phyloP scores from a whole-genome alignment of 2,888 invertebrate species.

The Ypsolopha sequella region DNA sequence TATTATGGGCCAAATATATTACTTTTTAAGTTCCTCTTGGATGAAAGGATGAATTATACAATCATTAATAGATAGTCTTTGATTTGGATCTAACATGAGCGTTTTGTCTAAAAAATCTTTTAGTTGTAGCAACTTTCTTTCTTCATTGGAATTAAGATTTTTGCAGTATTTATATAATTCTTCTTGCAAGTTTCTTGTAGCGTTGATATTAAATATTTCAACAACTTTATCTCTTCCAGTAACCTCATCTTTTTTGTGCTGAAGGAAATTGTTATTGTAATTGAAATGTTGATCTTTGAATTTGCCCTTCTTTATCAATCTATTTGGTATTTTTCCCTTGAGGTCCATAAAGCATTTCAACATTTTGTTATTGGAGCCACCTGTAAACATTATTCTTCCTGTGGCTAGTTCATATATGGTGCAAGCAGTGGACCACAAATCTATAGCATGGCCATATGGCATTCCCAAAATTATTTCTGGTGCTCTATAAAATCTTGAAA shows the following conservation, averaged over 20 bases:
- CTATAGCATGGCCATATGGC: slow-evolving; percentile 94
- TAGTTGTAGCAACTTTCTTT: slow-evolving; percentile 89
- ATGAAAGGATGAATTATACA: slow-evolving; percentile 95
- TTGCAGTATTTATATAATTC: slow-evolving; percentile 88
- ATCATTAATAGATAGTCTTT: slow-evolving; percentile 89
- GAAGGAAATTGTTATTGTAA: slow-evolving; percentile 93
- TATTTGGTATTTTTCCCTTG: slow-evolving; percentile 97
- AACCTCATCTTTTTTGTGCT: slow-evolving; percentile 96
- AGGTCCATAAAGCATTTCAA: slow-evolving; percentile 98
- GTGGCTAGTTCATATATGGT: slow-evolving; percentile 98
- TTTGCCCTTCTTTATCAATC: slow-evolving; percentile 90
- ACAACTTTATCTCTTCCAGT: slow-evolving; percentile 97
- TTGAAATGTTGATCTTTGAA: slow-evolving; percentile 99
- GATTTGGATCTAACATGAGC: slow-evolving; percentile 89
- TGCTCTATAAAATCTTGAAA: slow-evolving; percentile 97
- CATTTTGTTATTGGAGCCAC: slow-evolving; percentile 99
- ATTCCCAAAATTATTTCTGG: slow-evolving; percentile 99
- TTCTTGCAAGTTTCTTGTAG: slow-evolving; percentile 85
- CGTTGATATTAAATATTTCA: slow-evolving; percentile 86
- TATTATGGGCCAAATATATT: neutral
- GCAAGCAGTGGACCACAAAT: slow-evolving; percentile 99
- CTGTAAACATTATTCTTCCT: slow-evolving; percentile 97
- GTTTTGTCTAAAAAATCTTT: slow-evolving; percentile 94
- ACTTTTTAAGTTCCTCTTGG: slow-evolving; percentile 32
- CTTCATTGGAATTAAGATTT: slow-evolving; percentile 84